A percentile compares a stretch with the other conserved stretches of the same genome.
Conservation (phyloP, 2,888 invertebrate species). For the Thymelicus sylvestris region DNA sequence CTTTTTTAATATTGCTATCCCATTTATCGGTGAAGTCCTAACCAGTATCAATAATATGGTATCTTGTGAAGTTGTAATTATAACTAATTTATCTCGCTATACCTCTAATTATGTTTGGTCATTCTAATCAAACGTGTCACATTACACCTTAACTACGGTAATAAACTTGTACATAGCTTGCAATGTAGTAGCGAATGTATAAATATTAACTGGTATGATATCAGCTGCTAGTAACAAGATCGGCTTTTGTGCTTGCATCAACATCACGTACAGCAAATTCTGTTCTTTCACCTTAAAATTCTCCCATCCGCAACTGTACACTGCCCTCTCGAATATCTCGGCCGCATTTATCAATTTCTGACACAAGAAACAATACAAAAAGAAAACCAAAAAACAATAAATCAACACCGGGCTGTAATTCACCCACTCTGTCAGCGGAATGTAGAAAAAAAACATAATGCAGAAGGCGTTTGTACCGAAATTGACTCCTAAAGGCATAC, state of each 20-base stretch:
- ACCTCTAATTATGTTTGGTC: too few species aligned
- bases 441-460: constrained; percentile 64
- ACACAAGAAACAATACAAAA: constrained; percentile 71
- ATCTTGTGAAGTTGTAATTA: too few species aligned
- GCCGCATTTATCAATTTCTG: constrained; percentile 68
- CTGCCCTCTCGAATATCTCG: constrained; percentile 62
- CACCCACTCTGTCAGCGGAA: constrained; percentile 61
- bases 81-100: too few species aligned
- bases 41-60: too few species aligned
- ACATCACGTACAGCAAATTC: constrained; percentile 61
- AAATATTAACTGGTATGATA: constrained; percentile 73
- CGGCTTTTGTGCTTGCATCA: constrained; percentile 65
- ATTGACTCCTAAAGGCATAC: constrained; percentile 67
- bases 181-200: constrained; percentile 69
- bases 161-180: constrained; percentile 72
- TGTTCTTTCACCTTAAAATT: constrained; percentile 62
- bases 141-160: constrained; percentile 67
- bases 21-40: too few species aligned
- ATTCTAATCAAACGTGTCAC: neutral
- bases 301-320: constrained; percentile 76
- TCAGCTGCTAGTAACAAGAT: constrained; percentile 67
- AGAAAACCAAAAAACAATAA: constrained; percentile 68
- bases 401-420: constrained; percentile 62
- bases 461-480: constrained; percentile 67
- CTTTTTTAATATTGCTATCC: too few species aligned